Conservation (phyloP, 1,140 invertebrate genomes). For the Stegodyphus mimosarum region DNA sequence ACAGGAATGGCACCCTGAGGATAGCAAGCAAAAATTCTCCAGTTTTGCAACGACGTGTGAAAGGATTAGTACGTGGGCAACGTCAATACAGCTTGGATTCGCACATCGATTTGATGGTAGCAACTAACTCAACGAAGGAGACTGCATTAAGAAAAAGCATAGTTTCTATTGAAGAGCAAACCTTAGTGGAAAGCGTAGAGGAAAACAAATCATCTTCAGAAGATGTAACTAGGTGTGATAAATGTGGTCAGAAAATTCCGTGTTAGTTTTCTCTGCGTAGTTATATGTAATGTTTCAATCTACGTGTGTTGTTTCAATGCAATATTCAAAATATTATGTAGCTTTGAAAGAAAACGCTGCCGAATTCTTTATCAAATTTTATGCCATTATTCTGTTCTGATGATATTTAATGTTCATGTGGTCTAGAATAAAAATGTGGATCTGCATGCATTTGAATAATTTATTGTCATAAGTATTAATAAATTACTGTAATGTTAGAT, state of each 20-base stretch:
- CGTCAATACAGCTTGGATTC: slow-evolving; percentile 91
- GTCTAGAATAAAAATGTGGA: too few relatives aligned
- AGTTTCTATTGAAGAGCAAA: slow-evolving; percentile 11
- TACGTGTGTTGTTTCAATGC: too few relatives aligned
- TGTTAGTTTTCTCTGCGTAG: too few relatives aligned
- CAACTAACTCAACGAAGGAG: neutral
- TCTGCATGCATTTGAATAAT: too few relatives aligned
- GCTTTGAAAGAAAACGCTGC: too few relatives aligned
- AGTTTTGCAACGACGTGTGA: slow-evolving; percentile 84
- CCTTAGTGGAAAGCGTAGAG: neutral
- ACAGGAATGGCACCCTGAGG: slow-evolving; percentile 2
- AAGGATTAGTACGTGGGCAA: slow-evolving; percentile 88
- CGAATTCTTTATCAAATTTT: too few relatives aligned
- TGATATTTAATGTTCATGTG: too few relatives aligned
- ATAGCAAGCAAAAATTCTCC: slow-evolving; percentile 62
- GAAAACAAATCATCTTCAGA: neutral
- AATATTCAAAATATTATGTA: too few relatives aligned
- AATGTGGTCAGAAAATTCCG: slow-evolving; percentile 34
- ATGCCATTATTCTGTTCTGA: too few relatives aligned
- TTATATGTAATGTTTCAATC: too few relatives aligned
- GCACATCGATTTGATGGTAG: slow-evolving; percentile 83
- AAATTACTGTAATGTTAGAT: too few relatives aligned
- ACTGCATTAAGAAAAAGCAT: neutral
- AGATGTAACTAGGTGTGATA: slow-evolving; percentile 1
- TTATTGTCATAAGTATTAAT: too few relatives aligned